Evolutionary conservation across 2,113 vertebrate genomes (phyloP), one percentile per base, ranked within the genome.

Genomic region (Mirza zaza): DNA sequence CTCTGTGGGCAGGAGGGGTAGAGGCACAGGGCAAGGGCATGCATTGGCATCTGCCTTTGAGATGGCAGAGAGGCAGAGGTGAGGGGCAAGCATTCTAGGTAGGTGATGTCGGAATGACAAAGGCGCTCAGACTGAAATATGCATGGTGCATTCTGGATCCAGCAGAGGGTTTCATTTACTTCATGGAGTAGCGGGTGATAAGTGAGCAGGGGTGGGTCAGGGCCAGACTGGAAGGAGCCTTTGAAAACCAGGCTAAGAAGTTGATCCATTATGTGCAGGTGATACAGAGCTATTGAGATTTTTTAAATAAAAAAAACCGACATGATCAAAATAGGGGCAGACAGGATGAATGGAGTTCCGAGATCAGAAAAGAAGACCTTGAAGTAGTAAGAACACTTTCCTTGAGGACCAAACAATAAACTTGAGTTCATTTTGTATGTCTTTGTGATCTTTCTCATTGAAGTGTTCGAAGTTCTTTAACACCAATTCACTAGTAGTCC

Each of bases 361-460:
- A 89, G 48, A 94, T 91, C 39, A 68, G 39, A 93, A 96, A 95
- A 93, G 45, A 90, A 77, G 61, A 79, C 68, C 57, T 94, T 73
- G 90, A 83, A 57, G 18, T 39, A 77, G 29, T 63, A 75, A 86
- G 76, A 77, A 83, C 55, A 45, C 63, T 87, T 86, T 70, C 55
- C 48, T 77, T 87, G 83, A 68, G 68, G 34, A 39, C 20, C 0
- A 57, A 91, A 82, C 63, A 89, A 94, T 29, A 85, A 55, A 79
- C 81, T 55, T 82, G n/a, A 88, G 32, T 84, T 88, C 45, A 48
- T 92, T 83, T 83, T 90, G 11, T 82, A 61, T 63, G 50, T 48
- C 42, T 75, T 77, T 68, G 20, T 80, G 36, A 57, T 81, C 27
- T 75, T 79, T 77, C 17, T 90, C 11, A 73, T 2, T 76, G 45